Conservation (phyloP, 2,888 invertebrate genomes). For the Muschampia plurimacula region DNA sequence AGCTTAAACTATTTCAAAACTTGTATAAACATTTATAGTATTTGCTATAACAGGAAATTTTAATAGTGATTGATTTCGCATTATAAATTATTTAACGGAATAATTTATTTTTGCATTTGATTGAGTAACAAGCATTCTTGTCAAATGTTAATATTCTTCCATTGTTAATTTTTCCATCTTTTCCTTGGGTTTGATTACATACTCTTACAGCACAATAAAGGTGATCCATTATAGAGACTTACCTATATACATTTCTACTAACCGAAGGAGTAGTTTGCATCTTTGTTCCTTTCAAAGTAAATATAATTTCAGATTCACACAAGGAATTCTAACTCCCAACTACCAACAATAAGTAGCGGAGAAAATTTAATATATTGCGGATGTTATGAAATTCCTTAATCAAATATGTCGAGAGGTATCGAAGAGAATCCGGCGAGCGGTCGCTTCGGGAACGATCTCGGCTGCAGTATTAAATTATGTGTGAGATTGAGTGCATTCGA, state of each 20-base stretch:
- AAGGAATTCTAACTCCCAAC: neutral
- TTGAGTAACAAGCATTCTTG: too few species aligned
- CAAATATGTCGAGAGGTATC: constrained; percentile 10
- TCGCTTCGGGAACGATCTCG: constrained; percentile 54
- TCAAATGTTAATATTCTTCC: too few species aligned
- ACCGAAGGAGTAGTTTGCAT: neutral
- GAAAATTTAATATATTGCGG: constrained; percentile 23
- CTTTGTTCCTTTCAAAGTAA: neutral
- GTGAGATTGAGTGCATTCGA: constrained; percentile 70
- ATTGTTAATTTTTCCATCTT: too few species aligned
- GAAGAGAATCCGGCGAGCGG: constrained; percentile 28
- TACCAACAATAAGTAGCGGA: neutral
- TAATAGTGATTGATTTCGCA: neutral
- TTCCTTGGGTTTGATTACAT: too few species aligned
- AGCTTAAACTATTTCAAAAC: neutral
- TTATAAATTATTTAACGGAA: neutral
- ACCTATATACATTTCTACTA: neutral
- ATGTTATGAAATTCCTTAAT: constrained; percentile 28
- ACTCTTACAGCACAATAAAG: too few species aligned
- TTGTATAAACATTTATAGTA: neutral
- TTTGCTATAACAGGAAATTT: too few species aligned
- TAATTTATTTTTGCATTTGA: constrained; percentile 2
- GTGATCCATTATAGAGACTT: neutral
- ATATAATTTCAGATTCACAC: neutral
- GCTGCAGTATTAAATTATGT: constrained; percentile 78